These are phyloP conservation scores for Petrosia ficiformis DNA, from an alignment of 37 sponge, comb jelly and placozoan genomes.

Conservation along the genomic window DNA sequence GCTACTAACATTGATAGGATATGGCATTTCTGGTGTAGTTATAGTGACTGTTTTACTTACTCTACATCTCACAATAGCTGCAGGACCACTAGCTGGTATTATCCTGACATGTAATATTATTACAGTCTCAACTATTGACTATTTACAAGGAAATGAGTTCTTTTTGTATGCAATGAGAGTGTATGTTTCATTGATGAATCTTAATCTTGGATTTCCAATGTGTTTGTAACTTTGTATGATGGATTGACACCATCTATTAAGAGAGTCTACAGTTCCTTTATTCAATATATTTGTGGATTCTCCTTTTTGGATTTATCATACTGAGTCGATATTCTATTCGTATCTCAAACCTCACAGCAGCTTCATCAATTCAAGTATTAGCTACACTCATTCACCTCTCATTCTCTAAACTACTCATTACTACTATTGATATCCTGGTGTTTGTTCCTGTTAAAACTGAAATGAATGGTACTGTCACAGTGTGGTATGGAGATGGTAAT, in stretches of 20 bases:
- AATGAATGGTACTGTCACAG: neutral
- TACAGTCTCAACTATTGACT: neutral
- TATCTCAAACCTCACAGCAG: neutral
- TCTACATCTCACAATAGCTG: neutral
- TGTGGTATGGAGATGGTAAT: neutral
- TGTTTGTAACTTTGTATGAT: neutral
- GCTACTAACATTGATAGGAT: neutral
- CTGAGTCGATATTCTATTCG: neutral
- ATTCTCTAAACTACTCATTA: neutral
- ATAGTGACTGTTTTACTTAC: neutral
- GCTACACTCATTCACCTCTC: neutral
- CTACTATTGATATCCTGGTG: neutral
- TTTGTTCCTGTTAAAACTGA: neutral
- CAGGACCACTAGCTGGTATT: neutral
- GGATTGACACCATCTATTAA: neutral
- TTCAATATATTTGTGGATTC: neutral
- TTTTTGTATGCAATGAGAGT: neutral
- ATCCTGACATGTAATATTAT: neutral
- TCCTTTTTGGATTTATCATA: neutral
- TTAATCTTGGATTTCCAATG: neutral
- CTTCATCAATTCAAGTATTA: neutral
- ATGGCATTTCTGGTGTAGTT: neutral
- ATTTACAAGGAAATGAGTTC: neutral
- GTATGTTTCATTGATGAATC: neutral
- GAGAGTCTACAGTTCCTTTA: neutral